These are phyloP conservation scores for Cygnus atratus DNA, from an alignment of 2,113 vertebrate genomes.

Conservation along the genomic window DNA sequence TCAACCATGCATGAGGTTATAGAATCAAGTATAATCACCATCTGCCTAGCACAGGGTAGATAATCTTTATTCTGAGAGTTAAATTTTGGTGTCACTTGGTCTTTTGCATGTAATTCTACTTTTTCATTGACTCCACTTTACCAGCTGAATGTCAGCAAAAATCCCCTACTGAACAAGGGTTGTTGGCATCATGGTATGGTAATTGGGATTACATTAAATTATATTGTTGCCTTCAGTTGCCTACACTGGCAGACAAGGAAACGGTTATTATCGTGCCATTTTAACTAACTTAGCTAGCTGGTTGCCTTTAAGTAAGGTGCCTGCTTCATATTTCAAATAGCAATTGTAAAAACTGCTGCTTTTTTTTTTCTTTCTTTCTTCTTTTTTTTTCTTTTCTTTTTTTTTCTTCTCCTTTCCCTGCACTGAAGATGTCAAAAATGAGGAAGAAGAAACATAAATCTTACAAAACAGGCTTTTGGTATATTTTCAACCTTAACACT, in stretches of 20 bases:
- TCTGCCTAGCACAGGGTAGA: neutral
- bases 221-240: neutral
- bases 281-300: neutral
- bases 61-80: neutral
- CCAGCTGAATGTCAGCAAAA: neutral
- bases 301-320: neutral
- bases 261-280: neutral
- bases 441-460: neutral
- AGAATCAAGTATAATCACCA: constrained; percentile 12
- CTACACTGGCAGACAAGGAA: neutral
- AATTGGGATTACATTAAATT: neutral
- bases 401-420: neutral
- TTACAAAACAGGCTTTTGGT: neutral
- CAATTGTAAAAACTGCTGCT: neutral
- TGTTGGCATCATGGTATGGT: neutral
- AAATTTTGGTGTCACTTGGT: neutral
- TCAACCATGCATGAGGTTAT: neutral
- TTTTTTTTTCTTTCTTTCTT: too few relatives aligned
- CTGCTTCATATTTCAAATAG: neutral
- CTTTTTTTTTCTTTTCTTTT: neutral
- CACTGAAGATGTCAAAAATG: neutral
- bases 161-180: neutral
- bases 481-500: neutral
- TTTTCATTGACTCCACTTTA: neutral
- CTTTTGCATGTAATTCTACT: neutral